Evolutionary conservation across 2,797 vertebrate species (phyloP).

Genomic region (Ficedula albicollis): DNA sequence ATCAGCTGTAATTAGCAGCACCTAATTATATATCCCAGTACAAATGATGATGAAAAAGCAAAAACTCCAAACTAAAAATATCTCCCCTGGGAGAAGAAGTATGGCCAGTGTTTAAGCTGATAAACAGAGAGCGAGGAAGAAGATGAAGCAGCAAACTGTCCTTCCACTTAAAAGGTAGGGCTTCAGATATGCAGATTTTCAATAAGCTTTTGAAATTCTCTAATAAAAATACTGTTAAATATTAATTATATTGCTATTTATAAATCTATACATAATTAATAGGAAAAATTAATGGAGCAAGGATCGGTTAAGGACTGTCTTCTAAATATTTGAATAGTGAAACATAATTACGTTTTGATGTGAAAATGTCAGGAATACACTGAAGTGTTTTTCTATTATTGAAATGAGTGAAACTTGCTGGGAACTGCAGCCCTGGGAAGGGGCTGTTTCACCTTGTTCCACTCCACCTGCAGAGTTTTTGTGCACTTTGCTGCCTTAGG

Average conservation of each 20-base stretch:
- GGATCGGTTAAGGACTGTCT: slow-evolving; percentile 39
- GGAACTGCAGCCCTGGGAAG: not conserved
- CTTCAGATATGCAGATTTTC: slow-evolving; percentile 52
- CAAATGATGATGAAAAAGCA: not conserved
- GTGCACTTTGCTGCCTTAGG: not conserved
- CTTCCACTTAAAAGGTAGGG: slow-evolving; percentile 35
- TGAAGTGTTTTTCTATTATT: slow-evolving; percentile 10
- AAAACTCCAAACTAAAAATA: not conserved
- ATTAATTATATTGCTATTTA: slow-evolving; percentile 71
- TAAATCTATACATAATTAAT: slow-evolving; percentile 71
- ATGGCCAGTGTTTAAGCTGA: not conserved
- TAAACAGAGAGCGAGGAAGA: not conserved
- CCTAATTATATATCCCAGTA: not conserved
- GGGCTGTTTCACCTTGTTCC: not conserved
- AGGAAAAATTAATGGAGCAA: slow-evolving; percentile 62
- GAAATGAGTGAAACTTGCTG: not conserved
- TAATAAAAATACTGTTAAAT: slow-evolving; percentile 68
- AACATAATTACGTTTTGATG: slow-evolving; percentile 58
- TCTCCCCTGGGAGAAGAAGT: not conserved
- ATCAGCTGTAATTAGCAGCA: not conserved
- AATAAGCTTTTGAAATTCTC: slow-evolving; percentile 34
- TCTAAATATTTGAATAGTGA: slow-evolving; percentile 67
- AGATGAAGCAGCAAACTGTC: not conserved
- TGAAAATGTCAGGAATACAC: slow-evolving; percentile 44
- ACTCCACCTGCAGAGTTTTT: not conserved